Percentiles rank a stretch among this genome's conserved stretches.
Evolutionary conservation across 2,113 vertebrate genomes (phyloP).

Genomic region (Alaudala cheleensis): DNA sequence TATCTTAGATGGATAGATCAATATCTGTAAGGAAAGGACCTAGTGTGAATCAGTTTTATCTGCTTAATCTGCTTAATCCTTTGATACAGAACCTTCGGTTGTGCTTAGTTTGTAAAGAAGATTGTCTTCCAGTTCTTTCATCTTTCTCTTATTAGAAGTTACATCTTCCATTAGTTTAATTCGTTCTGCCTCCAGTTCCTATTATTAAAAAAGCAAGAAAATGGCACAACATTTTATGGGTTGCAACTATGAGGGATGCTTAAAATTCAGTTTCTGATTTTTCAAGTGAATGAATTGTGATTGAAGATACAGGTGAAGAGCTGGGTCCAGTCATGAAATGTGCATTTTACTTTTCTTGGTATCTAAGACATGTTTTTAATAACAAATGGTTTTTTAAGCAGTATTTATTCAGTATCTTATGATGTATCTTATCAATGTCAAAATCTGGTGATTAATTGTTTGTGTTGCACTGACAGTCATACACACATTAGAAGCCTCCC

Average conservation of each 20-base stretch:
- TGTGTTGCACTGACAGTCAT: neutral
- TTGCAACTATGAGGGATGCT: neutral
- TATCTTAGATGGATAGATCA: neutral
- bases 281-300: neutral
- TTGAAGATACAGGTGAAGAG: constrained; percentile 64
- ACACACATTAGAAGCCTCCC: neutral
- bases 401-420: neutral
- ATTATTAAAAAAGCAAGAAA: constrained; percentile 30
- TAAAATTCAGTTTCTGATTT: neutral
- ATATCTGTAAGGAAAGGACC: neutral
- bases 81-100: constrained; percentile 72
- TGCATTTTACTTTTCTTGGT: neutral
- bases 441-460: neutral
- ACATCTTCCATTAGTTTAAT: constrained; percentile 80
- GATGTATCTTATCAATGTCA: neutral
- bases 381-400: neutral
- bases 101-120: constrained; percentile 78
- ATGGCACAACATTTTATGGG: neutral
- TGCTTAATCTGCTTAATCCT: neutral
- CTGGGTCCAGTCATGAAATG: constrained; percentile 21
- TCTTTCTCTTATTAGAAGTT: constrained; percentile 78
- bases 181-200: constrained; percentile 78
- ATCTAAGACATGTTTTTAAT: neutral
- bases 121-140: constrained; percentile 82
- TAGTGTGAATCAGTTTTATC: neutral